A percentile compares a stretch with the other conserved stretches of the same genome.
Conservation (phyloP, 2,888 invertebrate genomes). For the Atethmia centrago region DNA sequence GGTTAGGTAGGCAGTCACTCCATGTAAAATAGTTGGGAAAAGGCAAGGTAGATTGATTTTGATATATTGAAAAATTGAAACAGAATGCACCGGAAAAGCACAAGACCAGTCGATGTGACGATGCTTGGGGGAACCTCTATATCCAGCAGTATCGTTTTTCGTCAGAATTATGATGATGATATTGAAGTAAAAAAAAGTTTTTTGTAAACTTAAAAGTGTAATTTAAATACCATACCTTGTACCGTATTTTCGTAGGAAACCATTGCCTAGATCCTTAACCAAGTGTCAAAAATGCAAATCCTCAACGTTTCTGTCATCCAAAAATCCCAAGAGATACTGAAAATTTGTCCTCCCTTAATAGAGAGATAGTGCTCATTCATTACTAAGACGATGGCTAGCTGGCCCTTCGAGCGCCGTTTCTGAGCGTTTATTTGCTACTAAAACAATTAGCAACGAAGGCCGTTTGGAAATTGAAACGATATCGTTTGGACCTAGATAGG, state of each 20-base stretch:
- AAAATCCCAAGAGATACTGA: constrained; percentile 40
- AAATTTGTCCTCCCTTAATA: constrained; percentile 53
- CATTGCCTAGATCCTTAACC: not conserved
- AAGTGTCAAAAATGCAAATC: not conserved
- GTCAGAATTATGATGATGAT: not conserved
- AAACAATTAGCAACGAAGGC: constrained; percentile 71
- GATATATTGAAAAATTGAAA: not conserved
- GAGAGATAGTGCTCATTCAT: constrained; percentile 74
- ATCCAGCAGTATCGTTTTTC: not conserved
- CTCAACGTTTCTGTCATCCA: not conserved
- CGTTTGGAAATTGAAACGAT: constrained; percentile 59
- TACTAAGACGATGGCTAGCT: constrained; percentile 71
- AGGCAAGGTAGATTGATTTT: no score
- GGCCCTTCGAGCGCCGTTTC: constrained; percentile 66
- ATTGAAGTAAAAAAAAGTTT: no score
- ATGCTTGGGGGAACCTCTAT: no score
- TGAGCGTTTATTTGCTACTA: constrained; percentile 67
- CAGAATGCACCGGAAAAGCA: not conserved
- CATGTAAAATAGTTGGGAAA: no score
- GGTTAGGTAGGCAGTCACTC: no score
- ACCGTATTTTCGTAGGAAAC: not conserved
- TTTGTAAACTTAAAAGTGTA: not conserved
- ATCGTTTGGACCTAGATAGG: constrained; percentile 36
- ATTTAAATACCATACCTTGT: not conserved
- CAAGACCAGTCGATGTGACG: not conserved